Conservation (phyloP, 2,888 invertebrate genomes). For the Acleris literana region DNA sequence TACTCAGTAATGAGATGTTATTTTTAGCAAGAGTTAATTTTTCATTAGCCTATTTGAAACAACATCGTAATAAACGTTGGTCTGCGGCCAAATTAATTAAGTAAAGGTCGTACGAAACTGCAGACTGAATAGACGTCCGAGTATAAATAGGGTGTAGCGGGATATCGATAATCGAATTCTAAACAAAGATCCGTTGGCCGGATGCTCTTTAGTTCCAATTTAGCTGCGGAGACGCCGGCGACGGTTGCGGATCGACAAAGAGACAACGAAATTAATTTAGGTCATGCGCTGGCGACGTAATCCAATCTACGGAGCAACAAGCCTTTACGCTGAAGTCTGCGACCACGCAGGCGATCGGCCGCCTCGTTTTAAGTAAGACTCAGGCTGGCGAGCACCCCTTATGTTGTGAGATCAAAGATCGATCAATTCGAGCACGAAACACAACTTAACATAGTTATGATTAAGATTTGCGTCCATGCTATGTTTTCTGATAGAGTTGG, state of each 20-base stretch:
- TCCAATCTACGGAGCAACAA: conserved; percentile 62
- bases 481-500: too few species aligned
- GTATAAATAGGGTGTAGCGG: conserved; percentile 49
- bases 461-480: too few species aligned
- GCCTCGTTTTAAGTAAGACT: not conserved
- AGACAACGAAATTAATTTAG: conserved; percentile 80
- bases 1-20: not conserved
- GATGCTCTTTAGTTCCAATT: conserved; percentile 69
- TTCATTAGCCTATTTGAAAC: conserved; percentile 27
- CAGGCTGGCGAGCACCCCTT: not conserved
- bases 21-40: conserved; percentile 24
- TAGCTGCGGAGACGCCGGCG: conserved; percentile 48
- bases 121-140: conserved; percentile 39
- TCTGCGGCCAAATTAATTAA: conserved; percentile 36
- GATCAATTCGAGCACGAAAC: too few species aligned
- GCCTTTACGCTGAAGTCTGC: conserved; percentile 55
- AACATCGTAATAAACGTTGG: conserved; percentile 29
- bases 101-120: conserved; percentile 29
- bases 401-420: not conserved
- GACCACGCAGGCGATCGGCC: conserved; percentile 7
- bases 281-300: conserved; percentile 72
- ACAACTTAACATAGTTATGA: too few species aligned
- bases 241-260: conserved; percentile 59
- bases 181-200: conserved; percentile 63
- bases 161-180: conserved; percentile 73